phyloP scores from a whole-genome alignment of 2,113 vertebrate genomes.

The Panthera leo region DNA sequence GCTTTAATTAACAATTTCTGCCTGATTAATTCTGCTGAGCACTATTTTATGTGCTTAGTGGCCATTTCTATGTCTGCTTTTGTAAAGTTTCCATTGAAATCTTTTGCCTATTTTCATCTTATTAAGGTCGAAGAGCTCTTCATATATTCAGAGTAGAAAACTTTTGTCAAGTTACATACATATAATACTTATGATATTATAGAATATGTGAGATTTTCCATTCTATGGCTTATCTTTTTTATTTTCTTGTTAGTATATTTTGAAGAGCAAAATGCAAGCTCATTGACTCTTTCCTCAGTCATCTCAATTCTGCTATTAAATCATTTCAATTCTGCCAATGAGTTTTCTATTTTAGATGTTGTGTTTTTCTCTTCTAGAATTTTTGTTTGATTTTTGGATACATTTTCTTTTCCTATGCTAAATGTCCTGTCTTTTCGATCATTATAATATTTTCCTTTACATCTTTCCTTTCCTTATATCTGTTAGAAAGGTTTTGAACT shows the following conservation, averaged over 20 bases:
- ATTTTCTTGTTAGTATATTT: not conserved
- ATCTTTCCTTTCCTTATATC: not conserved
- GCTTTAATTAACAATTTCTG: not conserved
- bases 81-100: not conserved
- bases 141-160: not conserved
- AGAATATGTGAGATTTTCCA: not conserved
- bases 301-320: not conserved
- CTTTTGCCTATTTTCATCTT: not conserved
- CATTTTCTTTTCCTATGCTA: not conserved
- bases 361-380: not conserved
- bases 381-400: not conserved
- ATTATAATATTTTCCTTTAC: not conserved
- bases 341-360: not conserved
- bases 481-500: not conserved
- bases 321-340: not conserved
- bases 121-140: not conserved
- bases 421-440: not conserved
- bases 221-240: not conserved
- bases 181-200: not conserved
- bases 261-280: not conserved
- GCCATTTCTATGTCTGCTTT: not conserved
- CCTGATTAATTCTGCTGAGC: not conserved
- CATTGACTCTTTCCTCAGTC: not conserved
- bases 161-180: not conserved
- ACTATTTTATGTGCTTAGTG: not conserved